These are phyloP conservation scores for Hydrozoanthus tunicans DNA, from an alignment of 64 coral and sea anemone species.

Conservation along the genomic window DNA sequence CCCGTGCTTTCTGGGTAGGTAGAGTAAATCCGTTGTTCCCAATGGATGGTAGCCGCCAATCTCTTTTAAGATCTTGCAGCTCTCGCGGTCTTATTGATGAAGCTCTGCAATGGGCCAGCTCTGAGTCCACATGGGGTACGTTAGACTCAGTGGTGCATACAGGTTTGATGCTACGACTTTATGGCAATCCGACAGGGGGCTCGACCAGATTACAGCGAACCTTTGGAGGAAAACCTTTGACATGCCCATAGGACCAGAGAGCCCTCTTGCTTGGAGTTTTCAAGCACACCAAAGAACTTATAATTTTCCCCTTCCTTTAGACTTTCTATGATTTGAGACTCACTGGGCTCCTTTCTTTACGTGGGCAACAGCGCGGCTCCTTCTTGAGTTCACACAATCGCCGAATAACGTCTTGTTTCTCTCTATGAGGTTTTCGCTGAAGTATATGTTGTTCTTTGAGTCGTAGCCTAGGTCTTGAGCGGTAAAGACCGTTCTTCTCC, in stretches of 20 bases:
- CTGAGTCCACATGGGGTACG: slow-evolving; percentile 21
- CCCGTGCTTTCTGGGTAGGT: slow-evolving; percentile 51
- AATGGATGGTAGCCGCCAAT: not conserved
- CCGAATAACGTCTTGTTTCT: not conserved
- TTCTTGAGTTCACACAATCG: too few species aligned
- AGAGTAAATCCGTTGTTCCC: slow-evolving; percentile 36
- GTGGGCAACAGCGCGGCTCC: too few species aligned
- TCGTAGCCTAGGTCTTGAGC: not conserved
- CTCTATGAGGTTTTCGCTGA: slow-evolving; percentile 30
- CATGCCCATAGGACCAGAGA: not conserved
- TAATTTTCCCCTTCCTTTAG: slow-evolving; percentile 33
- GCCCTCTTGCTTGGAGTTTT: slow-evolving; percentile 11
- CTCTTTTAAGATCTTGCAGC: slow-evolving; percentile 20
- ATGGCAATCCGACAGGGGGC: not conserved
- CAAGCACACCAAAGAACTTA: slow-evolving; percentile 4
- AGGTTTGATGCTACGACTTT: slow-evolving; percentile 8
- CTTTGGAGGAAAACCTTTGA: not conserved
- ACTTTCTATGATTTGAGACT: not conserved
- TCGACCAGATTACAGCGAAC: not conserved
- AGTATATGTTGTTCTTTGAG: slow-evolving; percentile 23
- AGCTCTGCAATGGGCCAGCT: not conserved
- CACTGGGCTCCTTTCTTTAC: not conserved
- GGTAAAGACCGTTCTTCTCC: too few species aligned
- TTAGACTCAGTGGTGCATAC: slow-evolving; percentile 2
- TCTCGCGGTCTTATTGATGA: slow-evolving; percentile 20